Conservation (phyloP, 2,888 invertebrate genomes). For the Hypsopygia costalis region DNA sequence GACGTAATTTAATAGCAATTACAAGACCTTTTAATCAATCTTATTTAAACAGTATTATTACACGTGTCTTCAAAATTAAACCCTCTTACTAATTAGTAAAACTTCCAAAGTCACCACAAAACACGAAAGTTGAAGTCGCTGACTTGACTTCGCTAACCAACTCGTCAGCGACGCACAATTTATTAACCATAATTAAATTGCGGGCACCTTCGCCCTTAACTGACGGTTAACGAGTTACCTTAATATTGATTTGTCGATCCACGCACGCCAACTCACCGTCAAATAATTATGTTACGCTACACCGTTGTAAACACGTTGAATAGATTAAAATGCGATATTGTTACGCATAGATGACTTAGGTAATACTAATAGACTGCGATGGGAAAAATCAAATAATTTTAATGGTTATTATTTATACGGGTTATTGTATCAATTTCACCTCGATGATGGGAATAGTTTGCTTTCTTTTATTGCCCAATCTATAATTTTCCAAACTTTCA, state of each 20-base stretch:
- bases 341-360: not conserved
- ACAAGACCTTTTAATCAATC: no score
- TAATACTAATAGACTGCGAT: no score
- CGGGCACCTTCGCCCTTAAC: conserved; percentile 2
- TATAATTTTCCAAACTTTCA: no score
- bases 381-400: no score
- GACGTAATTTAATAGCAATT: no score
- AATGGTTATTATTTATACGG: no score
- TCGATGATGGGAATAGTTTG: no score
- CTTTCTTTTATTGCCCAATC: no score
- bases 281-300: conserved; percentile 6
- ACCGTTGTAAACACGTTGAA: conserved; percentile 1
- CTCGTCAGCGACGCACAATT: not conserved
- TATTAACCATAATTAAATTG: conserved; percentile 1
- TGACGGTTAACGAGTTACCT: conserved; percentile 4
- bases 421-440: no score
- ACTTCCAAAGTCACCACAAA: not conserved
- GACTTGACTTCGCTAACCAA: not conserved
- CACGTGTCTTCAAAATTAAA: no score
- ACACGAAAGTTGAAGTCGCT: not conserved
- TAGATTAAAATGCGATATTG: conserved; percentile 4
- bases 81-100: no score
- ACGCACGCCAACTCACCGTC: conserved; percentile 4
- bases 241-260: conserved; percentile 1
- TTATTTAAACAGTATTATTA: no score